Evolutionary conservation across 1,140 invertebrate genomes (phyloP).

Genomic region (Yoshiicerus persimilis): DNA sequence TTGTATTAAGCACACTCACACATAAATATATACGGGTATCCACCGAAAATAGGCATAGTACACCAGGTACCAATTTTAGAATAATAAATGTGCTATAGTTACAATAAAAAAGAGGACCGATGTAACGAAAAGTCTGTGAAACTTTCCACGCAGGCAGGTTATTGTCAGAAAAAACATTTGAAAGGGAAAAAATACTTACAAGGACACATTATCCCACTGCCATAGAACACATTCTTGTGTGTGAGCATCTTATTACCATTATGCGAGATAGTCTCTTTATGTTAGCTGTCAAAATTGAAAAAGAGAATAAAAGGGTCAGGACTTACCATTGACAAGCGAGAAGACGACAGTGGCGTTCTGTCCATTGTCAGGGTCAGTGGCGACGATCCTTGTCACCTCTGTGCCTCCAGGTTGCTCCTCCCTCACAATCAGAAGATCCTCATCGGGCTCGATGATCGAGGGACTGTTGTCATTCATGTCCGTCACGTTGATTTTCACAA

Average conservation of each 20-base stretch:
- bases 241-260: background rate
- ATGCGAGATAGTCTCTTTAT: background rate
- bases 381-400: slow-evolving; percentile 80
- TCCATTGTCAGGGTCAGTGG: slow-evolving; percentile 82
- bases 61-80: background rate
- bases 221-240: background rate
- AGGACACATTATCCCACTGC: background rate
- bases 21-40: too few species aligned
- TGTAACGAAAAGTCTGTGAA: background rate
- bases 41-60: background rate
- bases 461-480: slow-evolving; percentile 84
- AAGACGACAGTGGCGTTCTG: slow-evolving; percentile 86
- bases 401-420: slow-evolving; percentile 83
- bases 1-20: too few species aligned
- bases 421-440: slow-evolving; percentile 80
- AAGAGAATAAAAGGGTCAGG: slow-evolving; percentile 34
- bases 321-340: slow-evolving; percentile 73
- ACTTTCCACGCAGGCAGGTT: background rate
- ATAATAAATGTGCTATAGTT: background rate
- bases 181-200: background rate
- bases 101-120: background rate
- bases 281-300: background rate
- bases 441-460: slow-evolving; percentile 70
- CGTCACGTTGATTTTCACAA: slow-evolving; percentile 70
- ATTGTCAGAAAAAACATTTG: background rate